Evolutionary conservation across 1,140 invertebrate genomes (phyloP).

Genomic region (Chironomus striatipennis): DNA sequence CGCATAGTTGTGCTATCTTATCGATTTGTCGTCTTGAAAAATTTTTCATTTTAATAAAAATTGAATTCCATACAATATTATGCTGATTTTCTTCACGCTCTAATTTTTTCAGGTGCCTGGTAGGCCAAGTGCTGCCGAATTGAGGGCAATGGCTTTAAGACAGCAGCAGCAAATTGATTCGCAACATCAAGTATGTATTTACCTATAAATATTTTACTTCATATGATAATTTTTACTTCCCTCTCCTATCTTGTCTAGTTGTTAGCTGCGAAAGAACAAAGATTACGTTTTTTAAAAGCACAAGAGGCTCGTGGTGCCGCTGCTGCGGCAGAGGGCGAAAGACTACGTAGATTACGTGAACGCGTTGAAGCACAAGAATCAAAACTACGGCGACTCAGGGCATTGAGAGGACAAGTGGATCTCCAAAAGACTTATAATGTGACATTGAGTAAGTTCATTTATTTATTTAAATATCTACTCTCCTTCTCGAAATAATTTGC

Average conservation of each 20-base stretch:
- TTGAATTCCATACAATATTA: background rate
- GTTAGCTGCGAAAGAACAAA: conserved; percentile 83
- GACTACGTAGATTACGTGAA: conserved; percentile 75
- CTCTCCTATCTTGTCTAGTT: conserved; percentile 45
- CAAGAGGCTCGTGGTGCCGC: conserved; percentile 62
- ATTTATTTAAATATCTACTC: background rate
- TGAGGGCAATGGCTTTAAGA: conserved; percentile 89
- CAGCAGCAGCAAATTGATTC: conserved; percentile 95
- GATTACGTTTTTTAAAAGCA: conserved; percentile 87
- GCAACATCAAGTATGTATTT: conserved; percentile 51
- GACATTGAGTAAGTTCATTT: conserved; percentile 72
- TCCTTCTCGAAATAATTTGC: background rate
- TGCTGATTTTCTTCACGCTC: too few relatives aligned
- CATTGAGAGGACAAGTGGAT: conserved; percentile 84
- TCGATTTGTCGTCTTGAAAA: background rate
- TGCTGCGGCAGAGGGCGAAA: conserved; percentile 76
- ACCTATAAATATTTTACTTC: background rate
- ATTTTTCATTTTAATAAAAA: background rate
- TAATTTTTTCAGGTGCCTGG: conserved; percentile 61
- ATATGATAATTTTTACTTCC: background rate
- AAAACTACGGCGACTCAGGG: conserved; percentile 80
- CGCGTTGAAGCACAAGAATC: conserved; percentile 89
- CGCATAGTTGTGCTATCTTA: too few relatives aligned
- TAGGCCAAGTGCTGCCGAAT: conserved; percentile 80
- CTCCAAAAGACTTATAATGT: conserved; percentile 83